These are phyloP conservation scores for Trialeurodes vaporariorum DNA, from an alignment of 1,140 invertebrate genomes.

Conservation along the genomic window DNA sequence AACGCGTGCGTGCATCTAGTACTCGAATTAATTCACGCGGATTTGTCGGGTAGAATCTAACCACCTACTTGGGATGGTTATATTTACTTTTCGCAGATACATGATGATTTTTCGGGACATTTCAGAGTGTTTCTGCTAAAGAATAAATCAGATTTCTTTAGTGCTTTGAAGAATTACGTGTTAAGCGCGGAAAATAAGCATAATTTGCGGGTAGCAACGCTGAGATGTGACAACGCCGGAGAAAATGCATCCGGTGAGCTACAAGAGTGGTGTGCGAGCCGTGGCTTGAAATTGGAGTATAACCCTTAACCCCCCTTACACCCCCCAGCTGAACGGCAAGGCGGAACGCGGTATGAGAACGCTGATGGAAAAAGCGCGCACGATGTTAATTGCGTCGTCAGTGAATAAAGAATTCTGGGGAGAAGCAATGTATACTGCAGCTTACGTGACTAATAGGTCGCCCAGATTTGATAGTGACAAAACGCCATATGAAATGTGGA, in stretches of 20 bases:
- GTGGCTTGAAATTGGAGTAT: too few species aligned
- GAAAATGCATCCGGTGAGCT: too few species aligned
- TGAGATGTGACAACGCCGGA: too few species aligned
- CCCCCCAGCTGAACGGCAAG: conserved; percentile 29
- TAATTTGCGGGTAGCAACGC: too few species aligned
- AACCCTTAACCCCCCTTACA: too few species aligned
- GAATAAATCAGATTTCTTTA: not conserved
- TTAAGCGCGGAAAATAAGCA: too few species aligned
- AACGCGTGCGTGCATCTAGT: not conserved
- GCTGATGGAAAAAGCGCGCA: conserved; percentile 8
- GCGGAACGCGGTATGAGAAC: conserved; percentile 23
- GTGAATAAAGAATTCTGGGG: conserved; percentile 12
- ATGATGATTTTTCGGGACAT: not conserved
- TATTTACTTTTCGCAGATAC: not conserved
- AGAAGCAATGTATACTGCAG: conserved; percentile 16
- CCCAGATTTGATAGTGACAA: not conserved
- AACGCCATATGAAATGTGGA: not conserved
- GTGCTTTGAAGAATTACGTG: not conserved
- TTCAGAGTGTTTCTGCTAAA: not conserved
- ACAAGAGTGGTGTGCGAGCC: too few species aligned
- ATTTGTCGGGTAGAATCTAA: not conserved
- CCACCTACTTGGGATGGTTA: not conserved
- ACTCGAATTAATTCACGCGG: not conserved
- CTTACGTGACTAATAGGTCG: conserved; percentile 15
- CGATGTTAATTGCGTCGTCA: conserved; percentile 9